Base-by-base conservation (phyloP, 2,113 vertebrate species). In the Micronisus gabar region DNA sequence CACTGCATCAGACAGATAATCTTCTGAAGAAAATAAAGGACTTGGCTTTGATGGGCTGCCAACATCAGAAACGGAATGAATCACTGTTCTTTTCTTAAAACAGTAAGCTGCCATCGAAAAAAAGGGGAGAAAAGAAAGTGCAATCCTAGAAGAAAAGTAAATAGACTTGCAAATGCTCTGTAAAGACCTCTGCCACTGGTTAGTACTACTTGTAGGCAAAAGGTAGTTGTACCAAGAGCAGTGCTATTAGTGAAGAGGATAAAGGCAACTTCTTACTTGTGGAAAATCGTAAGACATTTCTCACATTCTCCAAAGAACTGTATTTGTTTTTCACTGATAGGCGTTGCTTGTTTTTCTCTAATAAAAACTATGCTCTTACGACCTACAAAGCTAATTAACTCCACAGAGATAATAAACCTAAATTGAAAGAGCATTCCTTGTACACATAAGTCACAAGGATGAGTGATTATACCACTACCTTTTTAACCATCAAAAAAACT, bases 371-470 rank as follows among this genome's bases (percentile, higher is more conserved):
- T 4, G 13, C 70, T 95, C 70, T 76, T 75, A 71, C 0, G 0
- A 92, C 65, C 56, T 72, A 84, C 68, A 81, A 75, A 91, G 61
- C 87, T 97, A 91, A 95, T 96, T 94, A 95, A 84, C 65, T 81
- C 27, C 43, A 62, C 30, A 72, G 86, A 91, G 47, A 90, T 89
- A 84, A 95, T 72, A 94, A 95, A 84, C 40, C 27, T 65, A 79
- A 85, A 84, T 41, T 88, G 65, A 74, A 81, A 84, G 56, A 65
- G 61, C 81, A 78, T 81, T 97, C 92, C 80, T 95, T 40, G 40
- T 32, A 73, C 26, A 34, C 10, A 0, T 6, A 65, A 76, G 29
- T 88, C 67, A 73, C 0, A 3, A 93, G 34, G 76, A 79, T 14
- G 11, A 80, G 58, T 12, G 59, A 72, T 85, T 81, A 92, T 29